Conservation (phyloP, 2,888 invertebrate species). For the Drosophila dives region DNA sequence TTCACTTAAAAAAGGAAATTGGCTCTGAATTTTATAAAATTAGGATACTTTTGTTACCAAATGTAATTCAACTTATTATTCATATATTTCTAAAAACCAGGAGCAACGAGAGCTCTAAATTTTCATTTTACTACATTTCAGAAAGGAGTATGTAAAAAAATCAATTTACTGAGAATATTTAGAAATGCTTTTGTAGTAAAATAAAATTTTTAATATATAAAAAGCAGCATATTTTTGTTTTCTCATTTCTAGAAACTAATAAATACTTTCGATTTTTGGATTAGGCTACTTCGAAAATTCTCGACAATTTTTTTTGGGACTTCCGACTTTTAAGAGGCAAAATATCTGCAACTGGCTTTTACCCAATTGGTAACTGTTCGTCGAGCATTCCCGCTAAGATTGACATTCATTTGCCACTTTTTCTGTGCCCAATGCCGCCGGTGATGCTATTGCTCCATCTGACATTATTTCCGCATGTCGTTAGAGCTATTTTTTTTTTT, state of each 20-base stretch:
- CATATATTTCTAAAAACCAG: background rate
- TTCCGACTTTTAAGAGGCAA: background rate
- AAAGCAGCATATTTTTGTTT: background rate
- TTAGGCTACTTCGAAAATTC: background rate
- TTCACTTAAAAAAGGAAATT: background rate
- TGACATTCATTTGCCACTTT: constrained; percentile 15
- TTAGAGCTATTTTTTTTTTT: constrained; percentile 64
- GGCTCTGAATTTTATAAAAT: background rate
- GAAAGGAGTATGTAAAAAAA: background rate
- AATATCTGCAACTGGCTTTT: background rate
- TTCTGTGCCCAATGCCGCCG: constrained; percentile 24
- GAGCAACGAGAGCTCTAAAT: background rate
- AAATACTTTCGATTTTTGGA: background rate
- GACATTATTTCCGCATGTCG: constrained; percentile 80
- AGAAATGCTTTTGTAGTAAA: background rate
- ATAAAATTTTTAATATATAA: background rate
- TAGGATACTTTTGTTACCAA: background rate
- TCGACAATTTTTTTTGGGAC: no score
- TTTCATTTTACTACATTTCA: background rate
- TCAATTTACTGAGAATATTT: no score
- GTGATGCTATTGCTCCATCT: constrained; percentile 67
- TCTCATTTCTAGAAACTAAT: background rate
- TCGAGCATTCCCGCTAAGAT: background rate
- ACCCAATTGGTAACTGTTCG: constrained; percentile 18
- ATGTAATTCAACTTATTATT: background rate